phyloP scores from a whole-genome alignment of 2,113 vertebrate species.

The Vulpes ferrilata region DNA sequence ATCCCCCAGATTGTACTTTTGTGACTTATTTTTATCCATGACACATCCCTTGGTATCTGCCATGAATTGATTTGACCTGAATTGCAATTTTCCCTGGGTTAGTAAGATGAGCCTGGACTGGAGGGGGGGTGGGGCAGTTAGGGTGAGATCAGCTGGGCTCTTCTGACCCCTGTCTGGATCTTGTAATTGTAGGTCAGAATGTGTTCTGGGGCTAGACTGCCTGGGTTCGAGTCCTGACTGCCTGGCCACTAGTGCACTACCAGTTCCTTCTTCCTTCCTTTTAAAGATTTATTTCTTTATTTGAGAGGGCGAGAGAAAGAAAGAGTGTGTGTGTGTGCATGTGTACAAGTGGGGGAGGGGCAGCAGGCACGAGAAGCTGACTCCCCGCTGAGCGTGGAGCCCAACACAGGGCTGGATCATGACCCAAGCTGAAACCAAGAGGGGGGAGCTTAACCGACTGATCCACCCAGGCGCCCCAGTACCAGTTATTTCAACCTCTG shows the following conservation, averaged over 20 bases:
- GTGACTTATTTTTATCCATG: neutral
- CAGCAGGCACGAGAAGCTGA: neutral
- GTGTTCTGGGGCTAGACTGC: neutral
- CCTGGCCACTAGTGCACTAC: neutral
- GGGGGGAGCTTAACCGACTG: neutral
- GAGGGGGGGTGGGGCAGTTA: neutral
- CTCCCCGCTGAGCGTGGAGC: neutral
- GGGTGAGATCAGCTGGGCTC: neutral
- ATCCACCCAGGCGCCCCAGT: neutral
- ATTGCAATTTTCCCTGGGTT: neutral
- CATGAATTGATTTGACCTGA: neutral
- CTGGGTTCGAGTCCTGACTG: neutral
- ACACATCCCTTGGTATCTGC: neutral
- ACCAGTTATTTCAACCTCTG: neutral
- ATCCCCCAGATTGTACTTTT: neutral
- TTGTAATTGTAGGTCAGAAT: neutral
- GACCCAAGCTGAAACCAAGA: neutral
- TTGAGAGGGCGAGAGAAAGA: neutral
- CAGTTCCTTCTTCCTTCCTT: neutral
- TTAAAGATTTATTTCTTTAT: neutral
- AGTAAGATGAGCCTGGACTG: neutral
- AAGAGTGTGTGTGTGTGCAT: too few relatives aligned
- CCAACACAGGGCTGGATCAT: neutral
- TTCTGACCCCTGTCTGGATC: neutral
- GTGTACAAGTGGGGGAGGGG: neutral